Percentiles rank a stretch among this genome's conserved stretches.
phyloP scores from a whole-genome alignment of 1,140 invertebrate genomes.

The Hycleus cichorii region DNA sequence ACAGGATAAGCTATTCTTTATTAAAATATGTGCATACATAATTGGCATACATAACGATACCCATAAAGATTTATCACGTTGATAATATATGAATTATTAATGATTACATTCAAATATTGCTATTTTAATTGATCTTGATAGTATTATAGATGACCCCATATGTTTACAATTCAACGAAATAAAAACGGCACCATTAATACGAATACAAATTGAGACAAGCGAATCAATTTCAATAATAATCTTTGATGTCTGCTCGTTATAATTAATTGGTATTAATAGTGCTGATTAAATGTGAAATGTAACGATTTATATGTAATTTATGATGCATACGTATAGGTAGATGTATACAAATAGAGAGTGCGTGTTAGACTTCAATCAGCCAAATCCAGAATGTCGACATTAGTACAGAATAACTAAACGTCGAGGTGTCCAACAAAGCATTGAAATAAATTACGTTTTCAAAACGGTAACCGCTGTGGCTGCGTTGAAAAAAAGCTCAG shows the following conservation, averaged over 20 bases:
- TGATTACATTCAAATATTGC: constrained; percentile 31
- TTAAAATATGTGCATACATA: constrained; percentile 34
- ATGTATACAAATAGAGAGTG: not conserved
- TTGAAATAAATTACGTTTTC: constrained; percentile 7
- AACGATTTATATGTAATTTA: no score
- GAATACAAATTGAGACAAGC: no score
- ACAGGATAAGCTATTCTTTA: constrained; percentile 8
- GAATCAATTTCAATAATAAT: no score
- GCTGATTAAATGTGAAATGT: no score
- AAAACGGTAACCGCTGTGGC: constrained; percentile 3
- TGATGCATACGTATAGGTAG: no score
- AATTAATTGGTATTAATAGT: no score
- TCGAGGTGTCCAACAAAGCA: constrained; percentile 13
- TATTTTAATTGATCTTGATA: constrained; percentile 29
- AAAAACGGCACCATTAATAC: no score
- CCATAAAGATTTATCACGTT: constrained; percentile 34
- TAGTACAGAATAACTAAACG: constrained; percentile 7
- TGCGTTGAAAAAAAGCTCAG: not conserved
- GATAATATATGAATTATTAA: constrained; percentile 36
- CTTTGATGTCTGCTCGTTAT: no score
- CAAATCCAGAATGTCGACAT: constrained; percentile 1
- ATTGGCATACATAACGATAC: constrained; percentile 30
- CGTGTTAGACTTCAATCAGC: constrained; percentile 13
- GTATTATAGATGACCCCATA: no score
- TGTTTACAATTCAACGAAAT: no score